These are phyloP conservation scores for Solea solea DNA, from an alignment of 2,113 vertebrate species.

Conservation along the genomic window DNA sequence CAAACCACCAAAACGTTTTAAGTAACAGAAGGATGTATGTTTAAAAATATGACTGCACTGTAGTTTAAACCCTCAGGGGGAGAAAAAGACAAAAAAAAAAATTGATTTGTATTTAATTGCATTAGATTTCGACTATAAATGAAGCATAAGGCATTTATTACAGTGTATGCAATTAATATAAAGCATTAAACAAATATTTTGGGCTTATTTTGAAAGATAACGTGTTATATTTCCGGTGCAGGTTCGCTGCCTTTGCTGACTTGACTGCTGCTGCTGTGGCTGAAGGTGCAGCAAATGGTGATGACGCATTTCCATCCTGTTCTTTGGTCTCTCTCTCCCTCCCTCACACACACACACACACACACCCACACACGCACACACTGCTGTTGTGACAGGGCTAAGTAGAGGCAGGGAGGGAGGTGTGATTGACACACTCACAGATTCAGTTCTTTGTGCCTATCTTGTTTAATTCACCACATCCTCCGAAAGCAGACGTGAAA, in stretches of 20 bases:
- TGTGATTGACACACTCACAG: slow-evolving; percentile 54
- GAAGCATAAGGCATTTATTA: too few species aligned
- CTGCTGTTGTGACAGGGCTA: slow-evolving; percentile 11
- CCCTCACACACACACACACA: slow-evolving; percentile 3
- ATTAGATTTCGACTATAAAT: too few species aligned
- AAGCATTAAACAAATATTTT: not conserved
- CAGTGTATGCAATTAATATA: too few species aligned
- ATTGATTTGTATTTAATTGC: too few species aligned
- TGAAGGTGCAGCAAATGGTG: slow-evolving; percentile 35
- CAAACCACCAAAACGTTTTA: too few species aligned
- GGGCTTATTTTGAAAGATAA: slow-evolving; percentile 24
- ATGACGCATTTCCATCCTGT: slow-evolving; percentile 26
- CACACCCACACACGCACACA: slow-evolving; percentile 6
- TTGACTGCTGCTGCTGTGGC: not conserved
- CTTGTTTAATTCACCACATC: slow-evolving; percentile 58
- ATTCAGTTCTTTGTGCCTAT: slow-evolving; percentile 19
- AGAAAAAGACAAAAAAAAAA: too few species aligned
- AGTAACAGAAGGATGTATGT: too few species aligned
- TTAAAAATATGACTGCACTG: too few species aligned
- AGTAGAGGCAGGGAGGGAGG: slow-evolving; percentile 59
- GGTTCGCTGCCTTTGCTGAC: not conserved
- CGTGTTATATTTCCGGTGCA: not conserved
- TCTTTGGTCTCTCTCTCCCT: slow-evolving; percentile 6
- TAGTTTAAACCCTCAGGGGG: too few species aligned
- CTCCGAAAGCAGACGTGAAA: slow-evolving; percentile 11